Base-by-base conservation (phyloP, 2,797 vertebrate genomes). In the Sebastolobus alascanus region DNA sequence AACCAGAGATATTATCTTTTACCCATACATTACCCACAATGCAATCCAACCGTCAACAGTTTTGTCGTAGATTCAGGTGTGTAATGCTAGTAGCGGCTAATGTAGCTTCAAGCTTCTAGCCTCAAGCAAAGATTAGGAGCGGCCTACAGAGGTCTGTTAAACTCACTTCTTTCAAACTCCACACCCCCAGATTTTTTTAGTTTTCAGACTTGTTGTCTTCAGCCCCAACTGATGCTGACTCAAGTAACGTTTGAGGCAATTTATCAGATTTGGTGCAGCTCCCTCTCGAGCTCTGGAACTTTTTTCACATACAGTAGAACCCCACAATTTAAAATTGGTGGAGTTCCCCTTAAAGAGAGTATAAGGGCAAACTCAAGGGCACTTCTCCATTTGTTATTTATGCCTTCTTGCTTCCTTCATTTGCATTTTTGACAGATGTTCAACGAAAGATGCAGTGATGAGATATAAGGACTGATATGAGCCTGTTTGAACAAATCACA, bases 11-110 rank as follows among this genome's bases (percentile, higher is more conserved):
- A 68, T 31, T 12, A 29, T 20, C 7, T 33, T 35, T 20, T 52
- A 33, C 5, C 1, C 31, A 8, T 60, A 31, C 54, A 40, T 67
- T 73, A 67, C 69, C 63, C 63, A 73, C 50, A 66, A 16, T 60
- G 54, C 52, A 27, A 13, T 9, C 5, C 16, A 27, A 6, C 20
- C 33, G n/a, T n/a, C 25, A 1, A 40, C 35, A 38, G 11, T 65
- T 16, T n/a, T 22, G 27, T 55, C 7, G 1, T 40, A 40, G 31
- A 18, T 35, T 52, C 1, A 1, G 18, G 1, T 50, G 38, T 20
- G 16, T 40, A 2, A 16, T 60, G 46, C 37, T 43, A 14, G 33
- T 11, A n/a, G 25, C 5, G n/a, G 55, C 29, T n/a, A 14, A 22
- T 65, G 5, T 22, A 25, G 13, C 40, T 13, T 68, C 22, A 22